Base-by-base conservation (phyloP, 2,113 vertebrate species). In the Oreochromis tanganicae region DNA sequence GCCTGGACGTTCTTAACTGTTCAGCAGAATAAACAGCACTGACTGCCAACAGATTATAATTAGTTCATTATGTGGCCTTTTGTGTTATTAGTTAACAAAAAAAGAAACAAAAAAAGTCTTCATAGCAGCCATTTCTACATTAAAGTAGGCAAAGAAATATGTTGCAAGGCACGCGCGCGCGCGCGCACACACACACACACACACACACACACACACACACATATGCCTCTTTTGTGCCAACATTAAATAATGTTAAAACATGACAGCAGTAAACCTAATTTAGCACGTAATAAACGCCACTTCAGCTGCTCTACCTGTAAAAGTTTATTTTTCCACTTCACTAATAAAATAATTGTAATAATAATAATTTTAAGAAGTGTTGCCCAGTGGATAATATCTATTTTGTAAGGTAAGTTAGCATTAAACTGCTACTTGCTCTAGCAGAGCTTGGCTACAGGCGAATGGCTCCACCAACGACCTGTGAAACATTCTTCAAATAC, bases 301-400 rank as follows among this genome's bases (percentile, higher is more conserved):
- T 43, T 73, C 16, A 73, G 68, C 21, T 9, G 8, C 5, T 1
- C 3, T 27, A 73, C 3, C 0, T 46, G 13, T 73, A 27, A 73
- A 73, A 16, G 0, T 24, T 24, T 14, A 75, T 27, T 29, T 41
- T 27, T 3, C 0, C 61, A 19, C 1, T 48, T 73, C 29, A 46
- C 41, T 29, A 73, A 66, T 38, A 19, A 13, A 66, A 66, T 66
- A 13, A 66, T 38, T 36, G 3, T 34, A 9, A 61, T 55, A 13
- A 55, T 19, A 0, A 19, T 52, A 2, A 54, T 12, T 27, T 27
- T 27, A 27, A 27, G 4, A 71, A 16, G 36, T 43, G 21, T 16
- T 16, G 13, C 38, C 13, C 66, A 46, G 38, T 71, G n/a, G 3
- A 71, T 71, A 43, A 24, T 24, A 27, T 24, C n/a, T 43, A 71